Evolutionary conservation across 1,140 invertebrate genomes (phyloP), one percentile per base, ranked within the genome.

Genomic region (Drosophila tani): DNA sequence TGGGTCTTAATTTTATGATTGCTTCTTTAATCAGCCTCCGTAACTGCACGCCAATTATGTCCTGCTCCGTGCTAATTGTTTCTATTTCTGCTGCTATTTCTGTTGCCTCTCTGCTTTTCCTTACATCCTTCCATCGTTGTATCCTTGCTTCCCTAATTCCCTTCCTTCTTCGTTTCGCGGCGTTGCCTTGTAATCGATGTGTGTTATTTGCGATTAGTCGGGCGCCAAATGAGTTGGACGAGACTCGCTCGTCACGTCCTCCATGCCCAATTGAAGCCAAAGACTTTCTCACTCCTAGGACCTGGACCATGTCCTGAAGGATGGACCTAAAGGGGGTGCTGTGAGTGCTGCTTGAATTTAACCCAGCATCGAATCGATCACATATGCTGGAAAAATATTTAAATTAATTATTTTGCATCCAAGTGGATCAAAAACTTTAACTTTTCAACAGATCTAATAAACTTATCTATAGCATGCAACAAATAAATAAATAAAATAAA

Each of bases 1-100:
- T 88, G 85, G 81, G 84, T 88, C 84, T 87, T 87, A 87, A 87
- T 87, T 87, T 87, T 87, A 87, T 87, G 84, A 87, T 87, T 87
- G 85, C 84, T 87, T 87, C 84, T 87, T 88, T 87, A 87, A 87
- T 87, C 84, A 87, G 84, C 86, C 85, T 68, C 73, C 65, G 76
- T 69, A 88, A 87, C 81, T 88, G 84, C 81, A 88, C 84, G 78
- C 84, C 84, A 87, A 87, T 87, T 87, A 87, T 88, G 81, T 79
- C 58, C 81, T 65, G 81, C 29, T 77, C 59, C 74, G 81, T 87
- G 84, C 85, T 87, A 87, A 88, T 87, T 87, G 84, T 87, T 87
- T 87, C 84, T 88, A 32, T 58, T 62, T 47, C 77, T 55, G 19
- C 45, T 77, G 21, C 76, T 57, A 17, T 58, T 60, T 64, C 43